Conservation (phyloP, 1,140 invertebrate species). For the Elymnias hypermnestra region DNA sequence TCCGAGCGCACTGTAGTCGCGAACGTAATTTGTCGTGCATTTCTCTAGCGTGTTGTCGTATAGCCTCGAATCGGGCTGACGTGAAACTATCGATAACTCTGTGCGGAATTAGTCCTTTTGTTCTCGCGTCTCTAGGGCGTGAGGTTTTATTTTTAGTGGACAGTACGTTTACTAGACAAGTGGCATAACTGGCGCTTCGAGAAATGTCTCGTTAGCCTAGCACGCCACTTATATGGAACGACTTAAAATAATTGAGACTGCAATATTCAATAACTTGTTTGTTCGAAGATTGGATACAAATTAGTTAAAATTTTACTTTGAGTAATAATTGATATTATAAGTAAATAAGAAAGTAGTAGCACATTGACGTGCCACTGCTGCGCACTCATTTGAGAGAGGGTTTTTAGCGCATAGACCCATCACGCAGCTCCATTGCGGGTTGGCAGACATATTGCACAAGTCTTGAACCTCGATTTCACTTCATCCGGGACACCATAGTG, state of each 20-base stretch:
- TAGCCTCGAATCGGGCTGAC: slow-evolving; percentile 54
- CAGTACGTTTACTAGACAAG: slow-evolving; percentile 25
- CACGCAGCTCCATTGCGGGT: too few relatives aligned
- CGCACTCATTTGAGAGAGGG: too few relatives aligned
- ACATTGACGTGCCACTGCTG: too few relatives aligned
- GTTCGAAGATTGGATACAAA: too few relatives aligned
- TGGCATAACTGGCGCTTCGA: slow-evolving; percentile 29
- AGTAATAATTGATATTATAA: too few relatives aligned
- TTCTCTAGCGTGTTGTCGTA: slow-evolving; percentile 56
- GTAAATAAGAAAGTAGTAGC: too few relatives aligned
- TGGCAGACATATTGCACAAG: too few relatives aligned
- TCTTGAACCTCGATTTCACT: too few relatives aligned
- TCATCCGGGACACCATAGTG: too few relatives aligned
- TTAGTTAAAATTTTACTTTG: too few relatives aligned
- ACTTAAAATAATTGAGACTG: slow-evolving; percentile 27
- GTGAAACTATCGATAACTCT: slow-evolving; percentile 51
- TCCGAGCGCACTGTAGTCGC: slow-evolving; percentile 37
- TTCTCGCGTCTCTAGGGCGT: slow-evolving; percentile 25
- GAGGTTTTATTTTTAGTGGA: slow-evolving; percentile 34
- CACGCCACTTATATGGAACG: not conserved
- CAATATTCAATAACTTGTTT: slow-evolving; percentile 4
- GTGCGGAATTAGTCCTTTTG: slow-evolving; percentile 53
- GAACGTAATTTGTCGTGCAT: slow-evolving; percentile 63
- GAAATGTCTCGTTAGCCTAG: slow-evolving; percentile 34
- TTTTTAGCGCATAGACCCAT: too few relatives aligned